phyloP scores from a whole-genome alignment of 2,113 vertebrate species.

The Arothron firmamentum region DNA sequence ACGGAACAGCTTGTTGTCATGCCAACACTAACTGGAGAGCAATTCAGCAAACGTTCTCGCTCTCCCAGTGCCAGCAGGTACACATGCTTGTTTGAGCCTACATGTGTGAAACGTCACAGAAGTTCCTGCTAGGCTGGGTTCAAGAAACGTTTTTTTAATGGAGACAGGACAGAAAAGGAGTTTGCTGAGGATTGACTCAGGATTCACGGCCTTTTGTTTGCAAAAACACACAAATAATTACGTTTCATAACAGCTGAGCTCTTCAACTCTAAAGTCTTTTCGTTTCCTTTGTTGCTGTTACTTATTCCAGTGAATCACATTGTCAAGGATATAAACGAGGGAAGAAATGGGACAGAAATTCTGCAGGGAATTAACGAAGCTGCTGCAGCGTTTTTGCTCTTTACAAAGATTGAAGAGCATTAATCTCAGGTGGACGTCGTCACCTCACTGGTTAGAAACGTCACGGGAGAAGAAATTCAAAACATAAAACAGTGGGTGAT shows the following conservation, averaged over 20 bases:
- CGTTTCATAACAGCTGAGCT: not conserved
- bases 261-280: not conserved
- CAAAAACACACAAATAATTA: too few species aligned
- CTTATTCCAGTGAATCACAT: slow-evolving; percentile 9
- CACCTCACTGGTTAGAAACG: not conserved
- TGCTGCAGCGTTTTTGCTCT: not conserved
- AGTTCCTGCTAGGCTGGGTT: too few species aligned
- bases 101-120: not conserved
- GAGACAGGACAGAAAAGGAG: too few species aligned
- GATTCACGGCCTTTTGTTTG: too few species aligned
- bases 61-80: slow-evolving; percentile 1
- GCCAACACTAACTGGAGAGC: slow-evolving; percentile 28
- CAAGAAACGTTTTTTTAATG: too few species aligned
- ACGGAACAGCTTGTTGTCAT: slow-evolving; percentile 18
- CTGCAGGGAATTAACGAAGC: slow-evolving; percentile 17
- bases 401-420: not conserved
- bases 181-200: too few species aligned
- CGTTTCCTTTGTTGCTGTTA: slow-evolving; percentile 6
- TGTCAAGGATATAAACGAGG: slow-evolving; percentile 17
- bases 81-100: not conserved
- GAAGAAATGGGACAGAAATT: slow-evolving; percentile 11
- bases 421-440: slow-evolving; percentile 7
- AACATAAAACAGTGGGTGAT: not conserved
- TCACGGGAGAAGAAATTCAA: not conserved
- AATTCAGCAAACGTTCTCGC: slow-evolving; percentile 3